These are phyloP conservation scores for Aphodius sticticus DNA, from an alignment of 2,888 invertebrate species.

Conservation along the genomic window DNA sequence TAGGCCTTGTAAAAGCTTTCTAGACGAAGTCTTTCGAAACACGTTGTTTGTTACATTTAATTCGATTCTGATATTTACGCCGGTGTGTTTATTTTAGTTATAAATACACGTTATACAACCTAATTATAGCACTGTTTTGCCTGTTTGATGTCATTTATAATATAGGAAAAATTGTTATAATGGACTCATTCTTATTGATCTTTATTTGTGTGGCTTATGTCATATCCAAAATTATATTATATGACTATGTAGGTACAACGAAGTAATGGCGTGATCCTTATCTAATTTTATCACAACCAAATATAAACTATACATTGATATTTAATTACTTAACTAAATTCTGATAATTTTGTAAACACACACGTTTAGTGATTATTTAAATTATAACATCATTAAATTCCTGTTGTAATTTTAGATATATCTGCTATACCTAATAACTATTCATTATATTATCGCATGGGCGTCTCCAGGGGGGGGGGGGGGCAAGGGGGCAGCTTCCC, in stretches of 20 bases:
- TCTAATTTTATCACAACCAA: background rate
- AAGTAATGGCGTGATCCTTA: background rate
- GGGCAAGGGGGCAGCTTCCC: too few relatives aligned
- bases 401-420: background rate
- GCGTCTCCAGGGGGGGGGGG: too few relatives aligned
- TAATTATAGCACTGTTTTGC: background rate
- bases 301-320: background rate
- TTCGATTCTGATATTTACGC: background rate
- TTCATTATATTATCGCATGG: background rate
- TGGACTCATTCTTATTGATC: background rate
- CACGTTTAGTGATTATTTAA: background rate
- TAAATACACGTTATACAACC: background rate
- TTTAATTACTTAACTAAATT: background rate
- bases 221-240: background rate
- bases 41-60: background rate
- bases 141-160: background rate
- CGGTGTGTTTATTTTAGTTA: background rate
- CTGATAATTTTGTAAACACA: background rate
- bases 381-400: too few relatives aligned
- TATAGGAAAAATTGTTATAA: background rate
- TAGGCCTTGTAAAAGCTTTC: slow-evolving; percentile 4
- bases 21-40: background rate
- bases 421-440: background rate
- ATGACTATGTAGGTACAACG: background rate
- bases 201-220: background rate